Conservation (phyloP, 2,797 vertebrate genomes). For the Clarias platycephalus region DNA sequence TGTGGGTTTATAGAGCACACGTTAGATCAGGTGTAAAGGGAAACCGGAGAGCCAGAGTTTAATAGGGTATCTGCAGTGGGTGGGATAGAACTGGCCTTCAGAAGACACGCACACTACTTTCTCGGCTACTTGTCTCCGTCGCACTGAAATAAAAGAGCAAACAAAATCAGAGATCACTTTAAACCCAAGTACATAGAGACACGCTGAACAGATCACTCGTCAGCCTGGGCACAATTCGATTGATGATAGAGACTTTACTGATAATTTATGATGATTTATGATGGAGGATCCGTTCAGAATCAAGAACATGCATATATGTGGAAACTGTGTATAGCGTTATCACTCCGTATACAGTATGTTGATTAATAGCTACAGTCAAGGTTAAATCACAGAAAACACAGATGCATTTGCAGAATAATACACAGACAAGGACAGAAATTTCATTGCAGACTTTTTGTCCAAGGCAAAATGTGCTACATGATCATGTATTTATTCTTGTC, state of each 20-base stretch:
- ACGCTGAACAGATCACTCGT: neutral
- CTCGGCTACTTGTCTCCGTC: constrained; percentile 44
- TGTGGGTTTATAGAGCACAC: constrained; percentile 29
- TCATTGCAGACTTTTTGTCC: neutral
- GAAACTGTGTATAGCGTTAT: neutral
- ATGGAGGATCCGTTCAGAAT: neutral
- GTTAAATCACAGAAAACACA: neutral
- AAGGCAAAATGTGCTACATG: neutral
- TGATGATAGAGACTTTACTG: neutral
- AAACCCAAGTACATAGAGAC: too few relatives aligned
- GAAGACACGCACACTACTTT: constrained; percentile 27
- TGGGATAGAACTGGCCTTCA: constrained; percentile 38
- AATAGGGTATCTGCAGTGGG: constrained; percentile 32
- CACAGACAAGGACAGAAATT: neutral
- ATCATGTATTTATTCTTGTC: neutral
- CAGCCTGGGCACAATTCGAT: neutral
- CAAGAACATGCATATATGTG: neutral
- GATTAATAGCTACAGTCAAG: neutral
- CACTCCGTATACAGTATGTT: neutral
- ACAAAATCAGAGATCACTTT: neutral
- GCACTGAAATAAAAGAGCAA: constrained; percentile 40
- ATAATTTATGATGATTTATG: neutral
- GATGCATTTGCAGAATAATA: neutral
- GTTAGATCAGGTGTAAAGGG: constrained; percentile 29
- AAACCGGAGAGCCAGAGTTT: constrained; percentile 42